These are phyloP conservation scores for Automeris io DNA, from an alignment of 2,888 invertebrate species.

Conservation along the genomic window DNA sequence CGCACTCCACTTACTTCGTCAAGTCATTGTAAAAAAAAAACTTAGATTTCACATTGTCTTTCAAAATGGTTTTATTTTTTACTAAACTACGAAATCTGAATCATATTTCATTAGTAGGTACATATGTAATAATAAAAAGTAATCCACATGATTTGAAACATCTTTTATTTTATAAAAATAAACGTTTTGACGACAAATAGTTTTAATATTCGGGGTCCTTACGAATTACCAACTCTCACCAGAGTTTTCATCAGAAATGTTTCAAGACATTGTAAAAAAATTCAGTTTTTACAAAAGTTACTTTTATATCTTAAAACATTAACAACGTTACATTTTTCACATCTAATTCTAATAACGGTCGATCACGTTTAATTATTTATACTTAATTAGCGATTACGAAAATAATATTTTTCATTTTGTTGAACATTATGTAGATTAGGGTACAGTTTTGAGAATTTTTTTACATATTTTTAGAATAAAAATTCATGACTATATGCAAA, in stretches of 20 bases:
- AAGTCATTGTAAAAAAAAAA: too few species aligned
- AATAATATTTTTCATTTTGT: conserved; percentile 47
- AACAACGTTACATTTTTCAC: conserved; percentile 77
- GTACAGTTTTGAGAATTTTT: conserved; percentile 1
- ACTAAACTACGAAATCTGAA: too few species aligned
- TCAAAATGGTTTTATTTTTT: too few species aligned
- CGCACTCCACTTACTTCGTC: too few species aligned
- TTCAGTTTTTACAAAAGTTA: conserved; percentile 83
- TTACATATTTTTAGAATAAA: not conserved
- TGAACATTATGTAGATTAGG: conserved; percentile 5
- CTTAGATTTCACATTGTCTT: too few species aligned
- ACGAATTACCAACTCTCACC: conserved; percentile 59
- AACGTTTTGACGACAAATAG: conserved; percentile 78
- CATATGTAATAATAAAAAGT: conserved; percentile 16
- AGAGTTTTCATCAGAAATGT: conserved; percentile 75
- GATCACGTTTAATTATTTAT: conserved; percentile 57
- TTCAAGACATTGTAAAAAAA: conserved; percentile 83
- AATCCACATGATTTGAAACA: conserved; percentile 53
- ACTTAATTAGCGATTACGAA: conserved; percentile 61
- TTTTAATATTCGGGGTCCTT: conserved; percentile 76
- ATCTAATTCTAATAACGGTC: conserved; percentile 75
- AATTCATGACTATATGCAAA: too few species aligned
- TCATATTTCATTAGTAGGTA: too few species aligned
- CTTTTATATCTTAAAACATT: conserved; percentile 80
- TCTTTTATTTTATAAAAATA: conserved; percentile 78